A percentile compares a stretch with the other conserved stretches of the same genome.
Evolutionary conservation across 2,797 vertebrate species (phyloP).

Genomic region (Parauchenoglanis punctatus): DNA sequence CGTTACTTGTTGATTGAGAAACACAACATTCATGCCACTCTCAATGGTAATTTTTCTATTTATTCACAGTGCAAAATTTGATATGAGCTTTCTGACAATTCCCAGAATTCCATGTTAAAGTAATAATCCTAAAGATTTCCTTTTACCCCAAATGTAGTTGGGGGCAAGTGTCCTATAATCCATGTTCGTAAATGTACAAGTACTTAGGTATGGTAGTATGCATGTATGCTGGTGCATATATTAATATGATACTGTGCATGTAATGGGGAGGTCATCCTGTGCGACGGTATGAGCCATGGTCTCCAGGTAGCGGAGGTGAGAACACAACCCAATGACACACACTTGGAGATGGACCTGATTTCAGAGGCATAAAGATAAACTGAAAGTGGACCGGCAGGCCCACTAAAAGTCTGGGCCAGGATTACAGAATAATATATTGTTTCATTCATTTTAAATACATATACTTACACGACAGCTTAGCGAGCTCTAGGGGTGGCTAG

Average conservation of each 20-base stretch:
- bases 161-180: neutral
- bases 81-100: neutral
- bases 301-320: neutral
- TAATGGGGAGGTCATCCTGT: neutral
- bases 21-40: slow-evolving; percentile 75
- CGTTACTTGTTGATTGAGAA: slow-evolving; percentile 89
- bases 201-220: neutral
- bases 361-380: neutral
- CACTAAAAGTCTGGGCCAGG: neutral
- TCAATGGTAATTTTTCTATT: slow-evolving; percentile 71
- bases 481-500: neutral
- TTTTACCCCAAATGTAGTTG: neutral
- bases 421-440: neutral
- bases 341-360: neutral
- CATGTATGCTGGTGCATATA: neutral
- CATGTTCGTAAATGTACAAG: neutral
- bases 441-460: neutral
- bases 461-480: neutral
- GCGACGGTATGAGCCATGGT: neutral
- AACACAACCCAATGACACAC: neutral
- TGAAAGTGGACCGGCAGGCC: neutral
- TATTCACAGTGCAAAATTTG: neutral
- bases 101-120: neutral
- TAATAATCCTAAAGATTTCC: neutral
- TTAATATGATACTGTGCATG: neutral